phyloP scores from a whole-genome alignment of 1,140 invertebrate genomes.

The Rhyacophila brunnea region DNA sequence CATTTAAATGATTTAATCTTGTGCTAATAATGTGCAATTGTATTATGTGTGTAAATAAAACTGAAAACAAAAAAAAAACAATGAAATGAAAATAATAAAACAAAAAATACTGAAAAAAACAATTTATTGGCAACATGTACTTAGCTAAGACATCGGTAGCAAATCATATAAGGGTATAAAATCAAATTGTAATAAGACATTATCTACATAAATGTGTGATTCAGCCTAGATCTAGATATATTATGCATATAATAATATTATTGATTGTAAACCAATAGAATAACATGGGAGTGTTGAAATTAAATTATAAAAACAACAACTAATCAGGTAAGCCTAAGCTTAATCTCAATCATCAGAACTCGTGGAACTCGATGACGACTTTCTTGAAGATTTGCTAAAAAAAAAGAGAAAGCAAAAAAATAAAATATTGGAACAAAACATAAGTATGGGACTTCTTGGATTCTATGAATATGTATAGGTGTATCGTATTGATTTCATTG shows the following conservation, averaged over 20 bases:
- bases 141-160: not conserved
- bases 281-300: not conserved
- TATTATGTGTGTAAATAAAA: not conserved
- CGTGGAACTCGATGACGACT: conserved; percentile 51
- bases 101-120: conserved; percentile 14
- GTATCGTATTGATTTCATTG: no score
- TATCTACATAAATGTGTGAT: conserved; percentile 1
- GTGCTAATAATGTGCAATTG: no score
- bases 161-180: conserved; percentile 7
- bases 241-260: conserved; percentile 1
- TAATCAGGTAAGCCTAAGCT: conserved; percentile 1
- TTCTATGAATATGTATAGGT: no score
- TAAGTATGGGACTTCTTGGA: not conserved
- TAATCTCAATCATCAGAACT: conserved; percentile 39
- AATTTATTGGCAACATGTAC: conserved; percentile 16
- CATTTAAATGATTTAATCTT: no score
- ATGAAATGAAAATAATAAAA: conserved; percentile 12
- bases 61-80: conserved; percentile 9
- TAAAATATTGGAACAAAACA: conserved; percentile 22
- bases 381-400: conserved; percentile 55
- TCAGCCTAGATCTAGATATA: conserved; percentile 8
- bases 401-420: conserved; percentile 41
- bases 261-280: conserved; percentile 11
- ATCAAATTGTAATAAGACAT: not conserved
- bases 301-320: not conserved